These are phyloP conservation scores for Nannobrachium achirus DNA, from an alignment of 2,113 vertebrate genomes.

Conservation along the genomic window DNA sequence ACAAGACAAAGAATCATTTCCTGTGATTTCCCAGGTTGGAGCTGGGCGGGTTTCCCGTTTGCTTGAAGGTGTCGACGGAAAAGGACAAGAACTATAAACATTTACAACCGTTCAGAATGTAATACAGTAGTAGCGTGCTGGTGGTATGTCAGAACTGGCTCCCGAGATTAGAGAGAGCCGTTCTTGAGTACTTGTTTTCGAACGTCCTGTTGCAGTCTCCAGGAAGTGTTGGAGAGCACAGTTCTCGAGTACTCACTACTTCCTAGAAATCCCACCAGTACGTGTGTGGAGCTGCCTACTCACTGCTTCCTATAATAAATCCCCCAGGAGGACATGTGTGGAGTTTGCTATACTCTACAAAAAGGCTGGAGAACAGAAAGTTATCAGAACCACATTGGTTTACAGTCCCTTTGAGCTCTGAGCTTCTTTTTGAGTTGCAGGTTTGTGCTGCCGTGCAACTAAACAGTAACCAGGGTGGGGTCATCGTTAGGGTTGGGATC, in stretches of 20 bases:
- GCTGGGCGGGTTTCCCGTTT: slow-evolving; percentile 16
- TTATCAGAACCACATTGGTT: not conserved
- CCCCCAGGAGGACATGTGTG: too few relatives aligned
- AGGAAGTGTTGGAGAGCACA: slow-evolving; percentile 8
- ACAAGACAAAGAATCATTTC: slow-evolving; percentile 20
- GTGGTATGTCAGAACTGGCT: slow-evolving; percentile 51
- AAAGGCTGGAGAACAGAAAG: not conserved
- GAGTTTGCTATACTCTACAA: slow-evolving; percentile 14
- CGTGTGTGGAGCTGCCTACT: too few relatives aligned
- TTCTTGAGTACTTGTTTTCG: slow-evolving; percentile 27
- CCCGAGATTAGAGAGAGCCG: slow-evolving; percentile 22
- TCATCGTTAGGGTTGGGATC: not conserved
- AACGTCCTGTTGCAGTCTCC: slow-evolving; percentile 14
- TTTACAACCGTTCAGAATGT: slow-evolving; percentile 29
- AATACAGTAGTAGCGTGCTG: slow-evolving; percentile 58
- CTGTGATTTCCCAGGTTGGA: slow-evolving; percentile 47
- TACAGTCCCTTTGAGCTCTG: slow-evolving; percentile 6
- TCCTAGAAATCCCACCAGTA: too few relatives aligned
- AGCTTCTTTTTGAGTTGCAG: not conserved
- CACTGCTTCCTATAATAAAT: too few relatives aligned
- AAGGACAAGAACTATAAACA: slow-evolving; percentile 2
- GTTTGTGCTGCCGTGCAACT: slow-evolving; percentile 22
- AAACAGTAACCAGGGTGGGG: slow-evolving; percentile 10
- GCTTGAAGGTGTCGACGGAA: slow-evolving; percentile 6
- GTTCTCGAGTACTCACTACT: not conserved